Base-by-base conservation (phyloP, 30 jellyfish, hydroid and myxozoan species). In the Aurelia aurita region DNA sequence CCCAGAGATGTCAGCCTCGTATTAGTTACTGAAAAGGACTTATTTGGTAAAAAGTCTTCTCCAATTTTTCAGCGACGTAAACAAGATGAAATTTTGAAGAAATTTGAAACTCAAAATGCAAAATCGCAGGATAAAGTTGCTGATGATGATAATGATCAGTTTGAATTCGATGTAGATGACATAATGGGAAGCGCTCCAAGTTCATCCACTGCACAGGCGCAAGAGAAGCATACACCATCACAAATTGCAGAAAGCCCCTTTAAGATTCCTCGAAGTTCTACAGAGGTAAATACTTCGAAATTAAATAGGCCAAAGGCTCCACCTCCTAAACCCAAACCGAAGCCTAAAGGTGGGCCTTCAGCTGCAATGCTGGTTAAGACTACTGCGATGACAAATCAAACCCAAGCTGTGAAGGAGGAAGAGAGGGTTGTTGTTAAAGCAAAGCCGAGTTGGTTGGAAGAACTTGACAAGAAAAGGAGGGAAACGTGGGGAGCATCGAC, bases 361-460 rank as follows among this genome's bases (percentile, higher is more conserved):
- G 72, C 93, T 4, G 93, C 93, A 9, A 70, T 70, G 87, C 79
- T 83, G 22, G 26, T 63, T n/a, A 83, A 83, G 53, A 63, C 34
- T 58, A 60, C 93, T 15, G 81, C 93, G 1, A 23, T 22, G 34
- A 16, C 79, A 45, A 83, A 53, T 58, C 61, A 69, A 22, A 59
- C 23, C 22, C 70, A 83, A 68, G 67, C 72, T 28, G 87, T 80
- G 35, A 83, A 83, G 77, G 93, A 60, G 61, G 93, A 70, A 15
- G 86, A 59, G 31, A 57, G 47, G 47, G 67, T 16, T 19, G 65
- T 23, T 15, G 86, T 23, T 15, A 83, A 70, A 68, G 11, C 91
- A 12, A 83, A 69, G 29, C 93, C 93, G 23, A 74, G 58, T 3
- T 83, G 93, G 93, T 35, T 83, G 18, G 74, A 70, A 26, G 93